phyloP scores from a whole-genome alignment of 2,113 vertebrate genomes.

The Petaurus breviceps region DNA sequence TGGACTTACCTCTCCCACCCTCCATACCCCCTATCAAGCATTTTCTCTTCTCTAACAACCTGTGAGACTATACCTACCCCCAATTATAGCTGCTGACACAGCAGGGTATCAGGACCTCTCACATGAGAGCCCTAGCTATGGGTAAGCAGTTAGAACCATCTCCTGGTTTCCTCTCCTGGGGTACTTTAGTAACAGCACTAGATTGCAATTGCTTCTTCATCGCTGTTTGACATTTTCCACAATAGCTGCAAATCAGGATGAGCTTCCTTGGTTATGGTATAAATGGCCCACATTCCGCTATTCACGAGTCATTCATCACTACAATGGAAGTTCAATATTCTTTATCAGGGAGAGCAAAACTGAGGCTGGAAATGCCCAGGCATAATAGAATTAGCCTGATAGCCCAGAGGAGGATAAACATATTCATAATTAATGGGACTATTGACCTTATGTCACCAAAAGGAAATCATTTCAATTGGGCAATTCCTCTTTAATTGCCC shows the following conservation, averaged over 20 bases:
- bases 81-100: not conserved
- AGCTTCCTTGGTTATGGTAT: conserved; percentile 23
- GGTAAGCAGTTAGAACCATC: not conserved
- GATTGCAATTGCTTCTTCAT: not conserved
- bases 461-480: conserved; percentile 59
- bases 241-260: not conserved
- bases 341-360: conserved; percentile 32
- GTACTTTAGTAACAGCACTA: not conserved
- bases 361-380: not conserved
- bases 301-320: conserved; percentile 50
- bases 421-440: conserved; percentile 66
- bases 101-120: not conserved
- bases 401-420: conserved; percentile 54
- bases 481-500: conserved; percentile 54
- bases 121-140: not conserved
- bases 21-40: not conserved
- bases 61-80: not conserved
- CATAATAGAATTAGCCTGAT: conserved; percentile 29
- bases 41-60: not conserved
- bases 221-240: conserved; percentile 7
- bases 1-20: not conserved
- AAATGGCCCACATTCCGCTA: not conserved
- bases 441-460: conserved; percentile 62
- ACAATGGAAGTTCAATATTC: conserved; percentile 23
- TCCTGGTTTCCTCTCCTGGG: not conserved